Evolutionary conservation across 1,140 invertebrate genomes (phyloP).

Genomic region (Diorhabda elongata): DNA sequence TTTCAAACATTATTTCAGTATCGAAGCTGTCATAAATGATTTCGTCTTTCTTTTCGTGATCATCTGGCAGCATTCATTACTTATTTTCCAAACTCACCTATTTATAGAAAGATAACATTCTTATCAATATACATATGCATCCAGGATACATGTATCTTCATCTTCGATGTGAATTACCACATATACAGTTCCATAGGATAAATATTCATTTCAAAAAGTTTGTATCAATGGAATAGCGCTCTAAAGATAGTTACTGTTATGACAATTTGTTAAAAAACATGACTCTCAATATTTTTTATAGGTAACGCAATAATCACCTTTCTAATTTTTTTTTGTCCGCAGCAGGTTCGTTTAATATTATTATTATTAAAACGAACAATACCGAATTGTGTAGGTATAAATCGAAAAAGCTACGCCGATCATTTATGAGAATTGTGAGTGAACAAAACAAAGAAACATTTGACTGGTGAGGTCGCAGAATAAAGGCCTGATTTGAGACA

Average conservation of each 20-base stretch:
- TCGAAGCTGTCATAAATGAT: too few relatives aligned
- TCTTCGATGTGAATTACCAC: too few relatives aligned
- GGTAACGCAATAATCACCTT: background rate
- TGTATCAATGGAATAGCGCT: too few relatives aligned
- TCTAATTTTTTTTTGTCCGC: background rate
- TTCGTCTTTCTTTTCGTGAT: too few relatives aligned
- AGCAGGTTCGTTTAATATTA: background rate
- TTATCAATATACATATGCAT: too few relatives aligned
- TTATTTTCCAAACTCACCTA: too few relatives aligned
- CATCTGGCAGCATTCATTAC: too few relatives aligned
- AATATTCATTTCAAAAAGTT: too few relatives aligned
- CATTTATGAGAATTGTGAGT: background rate
- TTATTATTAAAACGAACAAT: background rate
- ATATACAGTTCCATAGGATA: too few relatives aligned
- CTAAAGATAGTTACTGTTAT: background rate
- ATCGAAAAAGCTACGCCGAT: background rate
- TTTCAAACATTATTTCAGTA: too few relatives aligned
- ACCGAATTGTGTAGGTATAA: background rate
- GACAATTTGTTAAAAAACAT: background rate
- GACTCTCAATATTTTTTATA: background rate
- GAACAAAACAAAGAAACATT: slow-evolving; percentile 1
- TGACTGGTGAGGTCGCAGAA: slow-evolving; percentile 20
- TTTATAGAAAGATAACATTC: too few relatives aligned
- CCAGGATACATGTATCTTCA: too few relatives aligned
- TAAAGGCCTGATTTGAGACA: slow-evolving; percentile 17